Percentiles rank a stretch among this genome's conserved stretches.
phyloP scores from a whole-genome alignment of 2,888 invertebrate species.

The Diadegma fenestrale region DNA sequence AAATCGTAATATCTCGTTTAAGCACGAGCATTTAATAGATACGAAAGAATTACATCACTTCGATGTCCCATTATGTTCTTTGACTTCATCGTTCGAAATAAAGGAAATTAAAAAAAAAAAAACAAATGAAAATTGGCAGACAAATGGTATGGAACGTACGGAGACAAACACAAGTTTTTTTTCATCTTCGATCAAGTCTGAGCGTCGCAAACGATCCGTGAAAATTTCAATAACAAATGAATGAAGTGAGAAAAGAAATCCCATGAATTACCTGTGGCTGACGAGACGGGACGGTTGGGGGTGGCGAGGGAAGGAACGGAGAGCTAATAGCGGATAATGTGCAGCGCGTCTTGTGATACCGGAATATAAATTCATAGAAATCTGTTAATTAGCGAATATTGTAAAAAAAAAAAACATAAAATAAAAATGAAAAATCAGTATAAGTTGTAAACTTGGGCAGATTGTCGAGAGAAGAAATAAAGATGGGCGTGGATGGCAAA shows the following conservation, averaged over 20 bases:
- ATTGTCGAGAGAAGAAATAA: neutral
- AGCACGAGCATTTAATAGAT: slow-evolving; percentile 26
- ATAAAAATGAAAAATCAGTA: slow-evolving; percentile 51
- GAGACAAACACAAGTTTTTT: slow-evolving; percentile 60
- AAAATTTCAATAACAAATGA: slow-evolving; percentile 31
- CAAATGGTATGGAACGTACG: slow-evolving; percentile 54
- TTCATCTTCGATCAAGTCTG: slow-evolving; percentile 57
- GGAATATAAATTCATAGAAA: slow-evolving; percentile 72
- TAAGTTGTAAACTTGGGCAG: slow-evolving; percentile 49
- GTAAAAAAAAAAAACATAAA: slow-evolving; percentile 59
- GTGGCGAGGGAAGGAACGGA: slow-evolving; percentile 23
- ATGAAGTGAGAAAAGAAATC: slow-evolving; percentile 47
- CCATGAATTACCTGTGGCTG: slow-evolving; percentile 26
- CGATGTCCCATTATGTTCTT: slow-evolving; percentile 39
- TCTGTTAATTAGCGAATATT: slow-evolving; percentile 69
- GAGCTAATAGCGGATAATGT: slow-evolving; percentile 18
- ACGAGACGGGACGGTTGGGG: slow-evolving; percentile 14
- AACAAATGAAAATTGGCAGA: slow-evolving; percentile 22
- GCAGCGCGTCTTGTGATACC: slow-evolving; percentile 77
- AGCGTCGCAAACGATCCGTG: slow-evolving; percentile 52
- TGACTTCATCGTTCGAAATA: slow-evolving; percentile 12
- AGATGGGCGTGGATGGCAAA: neutral
- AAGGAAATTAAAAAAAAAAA: slow-evolving; percentile 31
- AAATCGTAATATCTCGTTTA: neutral
- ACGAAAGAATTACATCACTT: slow-evolving; percentile 10